These are phyloP conservation scores for Scomber colias DNA, from an alignment of 2,113 vertebrate species.

Conservation along the genomic window DNA sequence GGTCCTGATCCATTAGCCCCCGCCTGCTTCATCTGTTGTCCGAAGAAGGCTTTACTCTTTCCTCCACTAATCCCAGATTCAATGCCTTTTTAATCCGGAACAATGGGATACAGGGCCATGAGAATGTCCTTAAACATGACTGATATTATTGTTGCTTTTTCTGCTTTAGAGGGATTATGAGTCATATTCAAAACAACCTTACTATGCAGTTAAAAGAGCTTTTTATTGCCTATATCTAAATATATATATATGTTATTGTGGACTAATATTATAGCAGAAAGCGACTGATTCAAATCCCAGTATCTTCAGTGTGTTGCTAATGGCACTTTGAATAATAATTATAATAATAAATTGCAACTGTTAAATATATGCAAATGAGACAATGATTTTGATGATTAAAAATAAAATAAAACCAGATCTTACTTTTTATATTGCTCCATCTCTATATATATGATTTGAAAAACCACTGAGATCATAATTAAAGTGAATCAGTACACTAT, in stretches of 20 bases:
- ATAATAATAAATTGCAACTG: too few species aligned
- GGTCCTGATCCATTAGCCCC: constrained; percentile 53
- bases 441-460: too few species aligned
- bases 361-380: background rate
- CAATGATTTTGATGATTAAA: too few species aligned
- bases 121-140: constrained; percentile 43
- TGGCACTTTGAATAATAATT: background rate
- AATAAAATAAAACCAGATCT: too few species aligned
- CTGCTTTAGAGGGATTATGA: constrained; percentile 57
- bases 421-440: too few species aligned
- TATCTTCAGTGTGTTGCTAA: too few species aligned
- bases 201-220: background rate
- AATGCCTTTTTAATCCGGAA: constrained; percentile 60
- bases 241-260: background rate
- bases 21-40: constrained; percentile 44
- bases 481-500: too few species aligned
- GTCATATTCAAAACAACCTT: constrained; percentile 35
- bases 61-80: constrained; percentile 61
- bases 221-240: background rate
- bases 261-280: background rate
- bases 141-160: constrained; percentile 57
- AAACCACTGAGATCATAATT: too few species aligned
- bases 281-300: background rate
- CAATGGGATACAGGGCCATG: constrained; percentile 44
- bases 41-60: constrained; percentile 50